Evolutionary conservation across 2,888 invertebrate species (phyloP), one percentile per base, ranked within the genome.

Genomic region (Nymphalis polychloros): DNA sequence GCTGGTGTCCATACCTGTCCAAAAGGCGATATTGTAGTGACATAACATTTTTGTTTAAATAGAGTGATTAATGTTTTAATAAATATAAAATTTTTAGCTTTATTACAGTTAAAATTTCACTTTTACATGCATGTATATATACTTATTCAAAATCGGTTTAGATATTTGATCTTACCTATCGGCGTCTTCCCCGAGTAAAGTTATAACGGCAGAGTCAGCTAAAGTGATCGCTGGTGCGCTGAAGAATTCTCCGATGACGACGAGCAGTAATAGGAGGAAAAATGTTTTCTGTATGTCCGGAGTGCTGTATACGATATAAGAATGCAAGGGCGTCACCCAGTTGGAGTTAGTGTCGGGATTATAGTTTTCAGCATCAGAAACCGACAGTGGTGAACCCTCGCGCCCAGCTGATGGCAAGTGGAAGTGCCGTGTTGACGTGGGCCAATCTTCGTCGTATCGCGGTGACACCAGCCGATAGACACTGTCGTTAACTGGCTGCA

Each of bases 181-280:
- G 0, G 96, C 96, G 82, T 97, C 97, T 81, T 98, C 97, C 0
- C 97, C 98, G 0, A 98, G 94, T 74, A 97, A 93, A 5, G 97
- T 97, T 72, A 98, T 96, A 53, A 97, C 97, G 8, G 97, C 98
- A 0, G 97, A 97, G 86, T 98, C 98, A 0, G 98, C 99, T 63
- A 99, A 93, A 0, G 98, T 98, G 75, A 99, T 96, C 49, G 98
- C 98, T 0, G 99, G 99, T 0, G 98, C 98, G 79, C 97, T 97
- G 90, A 99, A 98, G 93, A 99, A 99, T 91, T 99, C 99, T 0
- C 99, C 99, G 67, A 99, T 96, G 41, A 98, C 95, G 17, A 99
- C 97, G 64, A 99, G 94, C 59, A 99, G 93, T 64, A 99, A 93
- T 52, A 99, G 93, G 49, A 99, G 94, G 89, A 99, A 98, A 93